Evolutionary conservation across 2,797 vertebrate species (phyloP), one percentile per base, ranked within the genome.

Genomic region (Sandelia bainsii): DNA sequence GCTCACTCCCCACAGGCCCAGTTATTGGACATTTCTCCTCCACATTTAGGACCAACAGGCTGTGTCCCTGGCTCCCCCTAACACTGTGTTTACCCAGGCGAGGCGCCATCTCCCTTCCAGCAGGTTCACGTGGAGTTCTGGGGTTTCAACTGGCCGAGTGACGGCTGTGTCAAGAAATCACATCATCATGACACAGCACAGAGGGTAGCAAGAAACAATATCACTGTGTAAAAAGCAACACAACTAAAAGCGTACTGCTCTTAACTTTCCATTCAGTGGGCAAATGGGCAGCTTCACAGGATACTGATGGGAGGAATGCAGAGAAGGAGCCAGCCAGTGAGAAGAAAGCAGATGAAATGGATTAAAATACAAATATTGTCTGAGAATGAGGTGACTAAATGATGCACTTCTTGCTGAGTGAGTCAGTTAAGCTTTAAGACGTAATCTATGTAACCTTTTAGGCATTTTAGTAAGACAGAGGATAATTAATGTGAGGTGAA

Each of bases 41-140:
- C 82, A 84, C 81, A 76, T 84, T 89, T 76, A 88, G 67, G 81
- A 86, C 83, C 79, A 80, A 77, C 82, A 82, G 80, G 51, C 88
- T 77, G 80, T 58, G 57, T 90, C 83, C 85, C 79, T 62, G 62
- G 70, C 76, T 87, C 69, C 75, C 73, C 69, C 60, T 79, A 53
- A 20, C 62, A 40, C 61, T 32, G 50, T 92, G 87, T 92, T 94
- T 89, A 88, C 81, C 79, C 83, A 75, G 88, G 90, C 88, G 3
- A 22, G 64, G 59, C 48, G 78, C 89, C 87, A 90, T 85, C 86
- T 66, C 71, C 69, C 77, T 87, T 91, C 91, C 83, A 85, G 82
- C 89, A 89, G 87, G 88, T 90, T 92, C 88, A 90, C 77, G 44
- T 51, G 58, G 74, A 92, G 85, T 86, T 90, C 87, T 84, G 77